Evolutionary conservation across 1,140 invertebrate species (phyloP), one percentile per base, ranked within the genome.

Genomic region (Stenopsyche tienmushanensis): DNA sequence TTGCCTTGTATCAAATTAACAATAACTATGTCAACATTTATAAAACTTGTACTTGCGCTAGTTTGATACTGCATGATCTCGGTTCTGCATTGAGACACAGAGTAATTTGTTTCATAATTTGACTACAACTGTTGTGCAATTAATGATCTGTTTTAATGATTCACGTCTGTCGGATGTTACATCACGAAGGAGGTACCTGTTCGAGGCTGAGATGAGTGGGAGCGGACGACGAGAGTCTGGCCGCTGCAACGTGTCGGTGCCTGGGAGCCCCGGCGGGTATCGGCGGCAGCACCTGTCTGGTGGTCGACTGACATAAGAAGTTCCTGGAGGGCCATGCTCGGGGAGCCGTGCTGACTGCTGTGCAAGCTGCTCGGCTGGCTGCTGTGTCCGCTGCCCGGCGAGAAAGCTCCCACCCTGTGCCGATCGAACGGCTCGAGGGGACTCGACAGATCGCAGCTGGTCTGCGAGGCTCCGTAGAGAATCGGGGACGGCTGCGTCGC

Each of bases 121-220:
- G n/a, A n/a, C n/a, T n/a, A 8, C 34, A n/a, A 39, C 7, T 39
- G 7, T 39, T 39, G 7, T 39, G 7, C 34, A 39, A 39, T 39
- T 39, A 8, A 39, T 39, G n/a, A 39, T 7, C 34, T 39, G 34
- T 39, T 39, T 7, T 7, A 39, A 39, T 39, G n/a, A 39, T 8
- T 39, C 34, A 8, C n/a, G 34, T 7, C n/a, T 8, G 7, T 39
- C 34, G 34, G 34, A 39, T 39, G 23, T 9, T 25, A 7, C 18
- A 15, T 15, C 13, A 29, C 20, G 24, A 29, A 25, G 3, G 3
- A 29, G 13, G 73, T 73, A 75, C 81, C 75, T 73, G 84, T 72
- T 93, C 87, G 66, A 92, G 78, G n/a, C 84, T 87, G 64, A 89
- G 83, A 71, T 90, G 86, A 25, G 90, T 91, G n/a, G 91, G 91